Conservation (phyloP, 2,888 invertebrate genomes). For the Acanthoscelides obtectus region DNA sequence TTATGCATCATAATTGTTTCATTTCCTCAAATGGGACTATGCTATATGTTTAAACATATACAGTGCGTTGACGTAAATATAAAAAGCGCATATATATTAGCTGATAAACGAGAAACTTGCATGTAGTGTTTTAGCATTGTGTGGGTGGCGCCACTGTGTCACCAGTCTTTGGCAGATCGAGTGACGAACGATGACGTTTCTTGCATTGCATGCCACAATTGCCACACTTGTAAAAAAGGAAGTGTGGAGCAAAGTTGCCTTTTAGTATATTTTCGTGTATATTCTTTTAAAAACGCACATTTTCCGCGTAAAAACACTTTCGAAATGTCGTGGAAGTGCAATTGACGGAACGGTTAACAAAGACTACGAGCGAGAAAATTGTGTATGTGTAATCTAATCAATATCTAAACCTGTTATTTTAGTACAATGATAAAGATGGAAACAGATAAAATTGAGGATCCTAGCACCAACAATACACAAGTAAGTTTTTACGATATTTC, state of each 20-base stretch:
- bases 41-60: too few species aligned
- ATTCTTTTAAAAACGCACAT: constrained; percentile 12
- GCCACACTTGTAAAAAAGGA: constrained; percentile 22
- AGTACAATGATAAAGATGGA: constrained; percentile 76
- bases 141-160: constrained; percentile 11
- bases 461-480: constrained; percentile 61
- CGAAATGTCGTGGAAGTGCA: constrained; percentile 21
- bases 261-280: constrained; percentile 13
- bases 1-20: too few species aligned
- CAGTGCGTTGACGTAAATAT: too few species aligned
- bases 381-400: constrained; percentile 1
- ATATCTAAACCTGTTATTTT: constrained; percentile 16
- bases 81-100: too few species aligned
- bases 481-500: constrained; percentile 41
- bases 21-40: too few species aligned
- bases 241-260: constrained; percentile 20
- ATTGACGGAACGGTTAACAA: constrained; percentile 3
- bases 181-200: constrained; percentile 19
- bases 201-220: constrained; percentile 8
- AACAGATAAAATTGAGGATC: constrained; percentile 86
- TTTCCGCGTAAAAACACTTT: constrained; percentile 14
- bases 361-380: neutral
- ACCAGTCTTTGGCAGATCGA: constrained; percentile 20
- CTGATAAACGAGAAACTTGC: too few species aligned
- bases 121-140: constrained; percentile 8